These are phyloP conservation scores for Nymphalis c-album DNA, from an alignment of 2,888 invertebrate genomes.

Conservation along the genomic window DNA sequence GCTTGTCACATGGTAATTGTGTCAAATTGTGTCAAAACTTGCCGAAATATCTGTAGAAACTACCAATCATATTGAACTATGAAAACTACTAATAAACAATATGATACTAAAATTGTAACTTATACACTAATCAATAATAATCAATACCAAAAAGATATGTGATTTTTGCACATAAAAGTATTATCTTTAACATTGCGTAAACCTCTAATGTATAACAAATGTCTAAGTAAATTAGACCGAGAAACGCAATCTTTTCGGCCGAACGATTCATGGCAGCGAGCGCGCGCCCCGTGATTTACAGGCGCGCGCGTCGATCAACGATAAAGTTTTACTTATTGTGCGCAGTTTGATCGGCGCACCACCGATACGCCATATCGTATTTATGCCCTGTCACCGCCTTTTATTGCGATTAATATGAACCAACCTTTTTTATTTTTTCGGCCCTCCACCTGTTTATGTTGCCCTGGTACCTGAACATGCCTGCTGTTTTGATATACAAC, in stretches of 20 bases:
- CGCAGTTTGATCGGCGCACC: slow-evolving; percentile 59
- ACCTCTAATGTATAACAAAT: no score
- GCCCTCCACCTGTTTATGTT: slow-evolving; percentile 43
- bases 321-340: slow-evolving; percentile 71
- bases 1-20: no score
- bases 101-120: no score
- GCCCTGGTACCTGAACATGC: slow-evolving; percentile 12
- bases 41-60: no score
- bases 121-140: no score
- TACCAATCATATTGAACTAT: no score
- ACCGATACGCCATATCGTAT: slow-evolving; percentile 53
- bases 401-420: slow-evolving; percentile 62
- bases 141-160: no score
- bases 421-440: slow-evolving; percentile 41
- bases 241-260: slow-evolving; percentile 13
- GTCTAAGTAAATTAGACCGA: not conserved
- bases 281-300: slow-evolving; percentile 60
- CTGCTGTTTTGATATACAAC: slow-evolving; percentile 3
- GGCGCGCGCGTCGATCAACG: slow-evolving; percentile 57
- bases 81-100: no score
- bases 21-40: no score
- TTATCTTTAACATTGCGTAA: no score
- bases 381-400: slow-evolving; percentile 61
- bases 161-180: no score
- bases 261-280: slow-evolving; percentile 39